These are phyloP conservation scores for Podarcis raffonei DNA, from an alignment of 2,113 vertebrate species.

Conservation along the genomic window DNA sequence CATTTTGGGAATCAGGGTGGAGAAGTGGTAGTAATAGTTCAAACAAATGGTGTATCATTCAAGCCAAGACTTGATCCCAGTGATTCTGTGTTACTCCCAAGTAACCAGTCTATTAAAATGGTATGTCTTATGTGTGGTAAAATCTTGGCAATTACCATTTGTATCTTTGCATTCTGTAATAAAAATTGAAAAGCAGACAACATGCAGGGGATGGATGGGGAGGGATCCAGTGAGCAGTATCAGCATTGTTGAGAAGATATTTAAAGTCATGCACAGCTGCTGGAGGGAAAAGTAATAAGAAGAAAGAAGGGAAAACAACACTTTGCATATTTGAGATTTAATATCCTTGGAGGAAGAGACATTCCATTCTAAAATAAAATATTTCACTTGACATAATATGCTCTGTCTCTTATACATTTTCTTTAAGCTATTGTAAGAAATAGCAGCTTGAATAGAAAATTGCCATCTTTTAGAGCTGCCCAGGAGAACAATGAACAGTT, in stretches of 20 bases:
- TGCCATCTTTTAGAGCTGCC: conserved; percentile 30
- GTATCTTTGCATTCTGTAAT: background rate
- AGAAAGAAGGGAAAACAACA: background rate
- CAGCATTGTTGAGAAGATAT: background rate
- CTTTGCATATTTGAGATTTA: conserved; percentile 29
- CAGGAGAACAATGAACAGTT: conserved; percentile 39
- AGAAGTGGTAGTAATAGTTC: background rate
- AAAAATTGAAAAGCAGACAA: background rate
- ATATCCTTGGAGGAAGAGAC: background rate
- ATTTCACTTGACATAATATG: conserved; percentile 35
- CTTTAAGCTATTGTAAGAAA: conserved; percentile 44
- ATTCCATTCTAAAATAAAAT: conserved; percentile 32
- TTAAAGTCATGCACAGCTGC: background rate
- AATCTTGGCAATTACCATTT: background rate
- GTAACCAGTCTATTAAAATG: background rate
- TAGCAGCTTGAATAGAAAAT: conserved; percentile 38
- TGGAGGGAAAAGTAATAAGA: background rate
- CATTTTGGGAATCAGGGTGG: background rate
- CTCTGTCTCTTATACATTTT: background rate
- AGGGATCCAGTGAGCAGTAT: background rate
- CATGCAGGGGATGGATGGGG: background rate
- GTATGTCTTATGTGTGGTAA: background rate
- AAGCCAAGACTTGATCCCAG: background rate
- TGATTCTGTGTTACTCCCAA: background rate
- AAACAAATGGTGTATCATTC: background rate